Evolutionary conservation across 1,140 invertebrate genomes (phyloP), one percentile per base, ranked within the genome.

Genomic region (Drosophila littoralis): DNA sequence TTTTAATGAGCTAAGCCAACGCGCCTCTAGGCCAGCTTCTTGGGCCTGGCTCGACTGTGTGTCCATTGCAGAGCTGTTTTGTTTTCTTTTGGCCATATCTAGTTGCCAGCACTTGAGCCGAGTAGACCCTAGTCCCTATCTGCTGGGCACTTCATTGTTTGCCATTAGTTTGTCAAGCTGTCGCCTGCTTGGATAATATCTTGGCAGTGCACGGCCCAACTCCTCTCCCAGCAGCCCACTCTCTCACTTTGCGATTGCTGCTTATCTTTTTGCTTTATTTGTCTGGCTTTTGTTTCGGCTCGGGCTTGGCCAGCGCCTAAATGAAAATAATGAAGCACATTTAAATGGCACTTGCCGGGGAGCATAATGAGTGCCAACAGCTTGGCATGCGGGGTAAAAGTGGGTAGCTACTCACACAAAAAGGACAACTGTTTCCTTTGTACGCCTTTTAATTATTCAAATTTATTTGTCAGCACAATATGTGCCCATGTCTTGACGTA

Each of bases 381-480:
- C 73, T 81, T 76, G 73, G 48, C 60, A 9, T 10, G 15, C 13
- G 13, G 33, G 13, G 43, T 51, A 13, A 32, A 28, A 28, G 17
- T 48, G 46, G 46, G 22, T 48, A 48, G 46, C 46, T 9, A 51
- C 51, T 13, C 15, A 38, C 9, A 6, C 1, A 59, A 86, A 88
- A 89, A 89, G 83, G 84, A 89, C 83, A 88, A 76, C 83, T 83
- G 83, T 66, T 88, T 28, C 63, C 57, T 64, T 67, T 80, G 70
- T 85, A 59, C 68, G 76, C 61, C 84, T 58, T 88, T 88, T 88
- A 88, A 88, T 88, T 88, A 88, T 88, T 88, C 73, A 88, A 89
- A 89, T 88, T 88, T 88, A 89, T 89, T 89, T 88, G 79, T 86
- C 79, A 71, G 73, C 83, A 76, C 57, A 74, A 61, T 61, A 36